Percentiles rank a stretch among this genome's conserved stretches.
Conservation (phyloP, 2,113 vertebrate species). For the Periophthalmus modestus region DNA sequence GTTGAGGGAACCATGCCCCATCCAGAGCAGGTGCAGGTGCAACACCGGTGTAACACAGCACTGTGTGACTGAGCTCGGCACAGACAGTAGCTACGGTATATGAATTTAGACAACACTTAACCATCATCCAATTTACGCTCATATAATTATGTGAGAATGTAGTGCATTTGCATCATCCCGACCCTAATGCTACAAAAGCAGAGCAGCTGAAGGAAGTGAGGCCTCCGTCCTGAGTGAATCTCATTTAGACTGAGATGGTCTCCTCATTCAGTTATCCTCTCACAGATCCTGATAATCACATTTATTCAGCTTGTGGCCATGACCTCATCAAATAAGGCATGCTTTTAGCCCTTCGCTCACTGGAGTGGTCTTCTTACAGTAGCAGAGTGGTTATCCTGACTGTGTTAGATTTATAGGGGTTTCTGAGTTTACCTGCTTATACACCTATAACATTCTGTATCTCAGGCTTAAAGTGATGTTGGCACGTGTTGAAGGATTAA, state of each 20-base stretch:
- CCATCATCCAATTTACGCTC: neutral
- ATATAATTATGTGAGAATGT: neutral
- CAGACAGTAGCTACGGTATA: neutral
- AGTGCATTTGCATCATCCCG: neutral
- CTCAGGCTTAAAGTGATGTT: conserved; percentile 39
- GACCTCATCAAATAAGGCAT: neutral
- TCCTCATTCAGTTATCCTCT: conserved; percentile 1
- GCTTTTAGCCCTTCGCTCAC: neutral
- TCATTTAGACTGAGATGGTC: neutral
- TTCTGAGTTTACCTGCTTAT: conserved; percentile 13
- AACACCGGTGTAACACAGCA: neutral
- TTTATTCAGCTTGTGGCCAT: neutral
- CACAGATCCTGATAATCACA: conserved; percentile 1
- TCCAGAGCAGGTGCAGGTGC: neutral
- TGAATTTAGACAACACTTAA: neutral
- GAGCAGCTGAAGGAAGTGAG: neutral
- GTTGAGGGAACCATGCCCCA: conserved; percentile 11
- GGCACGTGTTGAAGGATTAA: conserved; percentile 68
- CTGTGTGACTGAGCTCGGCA: neutral
- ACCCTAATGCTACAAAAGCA: neutral
- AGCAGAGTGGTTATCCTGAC: neutral
- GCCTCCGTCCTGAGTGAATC: neutral
- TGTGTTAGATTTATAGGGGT: neutral
- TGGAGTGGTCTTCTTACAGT: neutral
- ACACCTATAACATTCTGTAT: conserved; percentile 20